Conservation (phyloP, 2,113 vertebrate species). For the Colossoma macropomum region DNA sequence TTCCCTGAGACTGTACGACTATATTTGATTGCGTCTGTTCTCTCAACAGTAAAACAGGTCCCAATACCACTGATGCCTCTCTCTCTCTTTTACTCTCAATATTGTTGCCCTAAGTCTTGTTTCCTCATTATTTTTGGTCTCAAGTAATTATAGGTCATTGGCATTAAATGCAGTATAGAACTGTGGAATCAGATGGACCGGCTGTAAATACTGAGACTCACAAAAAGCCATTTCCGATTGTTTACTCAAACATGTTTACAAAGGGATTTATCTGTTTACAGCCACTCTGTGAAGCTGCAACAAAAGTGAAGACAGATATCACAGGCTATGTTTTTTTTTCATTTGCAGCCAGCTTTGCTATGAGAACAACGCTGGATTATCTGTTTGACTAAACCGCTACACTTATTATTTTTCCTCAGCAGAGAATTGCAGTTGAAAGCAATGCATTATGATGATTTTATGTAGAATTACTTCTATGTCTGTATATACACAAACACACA, state of each 20-base stretch:
- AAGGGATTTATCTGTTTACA: constrained; percentile 42
- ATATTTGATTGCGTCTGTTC: constrained; percentile 10
- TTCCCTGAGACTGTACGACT: not conserved
- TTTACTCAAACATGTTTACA: constrained; percentile 41
- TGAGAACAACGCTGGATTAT: constrained; percentile 8
- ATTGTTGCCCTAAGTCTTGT: not conserved
- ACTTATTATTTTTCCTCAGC: not conserved
- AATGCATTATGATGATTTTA: not conserved
- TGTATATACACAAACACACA: not conserved
- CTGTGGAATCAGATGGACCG: constrained; percentile 21
- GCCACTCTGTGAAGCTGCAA: constrained; percentile 19
- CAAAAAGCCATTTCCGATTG: constrained; percentile 33
- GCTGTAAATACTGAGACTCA: constrained; percentile 24
- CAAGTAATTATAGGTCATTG: constrained; percentile 33
- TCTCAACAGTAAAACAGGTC: constrained; percentile 36
- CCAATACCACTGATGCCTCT: not conserved
- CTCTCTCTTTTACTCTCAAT: not conserved
- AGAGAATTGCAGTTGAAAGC: constrained; percentile 31
- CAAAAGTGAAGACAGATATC: constrained; percentile 30
- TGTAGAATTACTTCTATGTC: constrained; percentile 16
- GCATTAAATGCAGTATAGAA: constrained; percentile 19
- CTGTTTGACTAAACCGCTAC: constrained; percentile 24
- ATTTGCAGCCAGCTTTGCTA: constrained; percentile 20
- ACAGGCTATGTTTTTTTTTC: not conserved
- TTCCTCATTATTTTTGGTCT: constrained; percentile 20